Evolutionary conservation across 2,888 invertebrate genomes (phyloP), one percentile per base, ranked within the genome.

Genomic region (Agrilus mali): DNA sequence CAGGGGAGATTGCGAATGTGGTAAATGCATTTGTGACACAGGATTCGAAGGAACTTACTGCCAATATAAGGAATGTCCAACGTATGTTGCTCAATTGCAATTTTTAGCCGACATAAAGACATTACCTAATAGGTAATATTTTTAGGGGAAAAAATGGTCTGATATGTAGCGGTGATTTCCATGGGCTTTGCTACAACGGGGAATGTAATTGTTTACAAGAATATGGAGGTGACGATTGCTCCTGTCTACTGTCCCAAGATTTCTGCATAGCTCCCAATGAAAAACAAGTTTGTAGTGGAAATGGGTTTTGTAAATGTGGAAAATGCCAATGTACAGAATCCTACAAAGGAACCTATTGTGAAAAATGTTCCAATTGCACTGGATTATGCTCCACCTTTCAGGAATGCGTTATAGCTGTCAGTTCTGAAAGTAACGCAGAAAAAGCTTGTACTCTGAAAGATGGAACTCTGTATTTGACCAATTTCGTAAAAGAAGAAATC

Each of bases 241-340:
- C 76, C 51, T 81, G 81, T 51, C 62, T 71, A 6, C 60, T 59
- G 5, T 61, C 60, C n/a, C 63, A 55, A 1, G 69, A 71, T 38
- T 62, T 68, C 2, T 81, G 81, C 55, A 59, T 65, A 7, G 68
- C 73, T 1, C 74, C 76, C 0, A 72, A 70, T 1, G 58, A 61
- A 0, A 63, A 67, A 8, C 66, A 67, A 15, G 59, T 77, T 5
- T 88, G 87, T 59, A 84, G 82, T 1, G 80, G 77, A 0, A 75
- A 78, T 31, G 93, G 93, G 1, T 68, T 69, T 3, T 93, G 93
- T 59, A 71, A 72, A 13, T 93, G 92, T 58, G 87, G 86, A 58
- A 44, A 49, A 40, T 63, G 63, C 44, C 22, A 47, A 13, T 63
- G 63, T 42, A 33, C 48, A 1, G 38, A 47, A 7, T 53, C 57